Percentiles rank a stretch among this genome's conserved stretches.
phyloP scores from a whole-genome alignment of 2,113 vertebrate genomes.

The Erythrolamprus reginae region DNA sequence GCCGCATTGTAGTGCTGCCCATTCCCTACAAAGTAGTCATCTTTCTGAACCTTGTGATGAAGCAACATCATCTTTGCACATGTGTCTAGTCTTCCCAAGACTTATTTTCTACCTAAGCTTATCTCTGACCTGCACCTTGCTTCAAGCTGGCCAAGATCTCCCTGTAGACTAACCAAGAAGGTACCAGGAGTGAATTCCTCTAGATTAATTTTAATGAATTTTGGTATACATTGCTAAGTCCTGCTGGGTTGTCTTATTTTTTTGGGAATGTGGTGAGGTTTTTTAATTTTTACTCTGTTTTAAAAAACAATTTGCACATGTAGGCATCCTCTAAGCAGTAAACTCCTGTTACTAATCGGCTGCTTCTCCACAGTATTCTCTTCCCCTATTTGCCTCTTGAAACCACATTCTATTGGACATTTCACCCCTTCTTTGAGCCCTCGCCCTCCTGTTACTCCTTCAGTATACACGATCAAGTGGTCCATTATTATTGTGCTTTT shows the following conservation, averaged over 20 bases:
- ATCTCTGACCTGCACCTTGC: slow-evolving; percentile 10
- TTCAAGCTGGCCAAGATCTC: slow-evolving; percentile 21
- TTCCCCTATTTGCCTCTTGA: not conserved
- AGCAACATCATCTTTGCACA: slow-evolving; percentile 29
- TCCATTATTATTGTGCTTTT: slow-evolving; percentile 59
- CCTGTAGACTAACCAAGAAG: slow-evolving; percentile 18
- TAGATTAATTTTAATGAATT: slow-evolving; percentile 21
- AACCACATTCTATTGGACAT: slow-evolving; percentile 6
- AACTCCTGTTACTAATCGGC: slow-evolving; percentile 39
- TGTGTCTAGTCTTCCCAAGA: slow-evolving; percentile 51
- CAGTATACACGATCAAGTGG: slow-evolving; percentile 44
- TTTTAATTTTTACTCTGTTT: slow-evolving; percentile 23
- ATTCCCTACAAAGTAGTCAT: not conserved
- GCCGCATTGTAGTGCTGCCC: not conserved
- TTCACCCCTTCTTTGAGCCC: slow-evolving; percentile 9
- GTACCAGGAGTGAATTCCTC: slow-evolving; percentile 5
- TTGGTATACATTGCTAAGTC: slow-evolving; percentile 14
- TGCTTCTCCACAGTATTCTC: slow-evolving; percentile 18
- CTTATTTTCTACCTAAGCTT: slow-evolving; percentile 42
- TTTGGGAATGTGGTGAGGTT: slow-evolving; percentile 45
- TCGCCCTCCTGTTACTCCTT: slow-evolving; percentile 14
- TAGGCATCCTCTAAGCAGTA: slow-evolving; percentile 50
- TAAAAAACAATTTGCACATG: slow-evolving; percentile 61
- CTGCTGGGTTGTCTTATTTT: slow-evolving; percentile 39
- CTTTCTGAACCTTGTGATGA: not conserved